These are phyloP conservation scores for Patagioenas fasciata DNA, from an alignment of 2,113 vertebrate genomes.

Conservation along the genomic window DNA sequence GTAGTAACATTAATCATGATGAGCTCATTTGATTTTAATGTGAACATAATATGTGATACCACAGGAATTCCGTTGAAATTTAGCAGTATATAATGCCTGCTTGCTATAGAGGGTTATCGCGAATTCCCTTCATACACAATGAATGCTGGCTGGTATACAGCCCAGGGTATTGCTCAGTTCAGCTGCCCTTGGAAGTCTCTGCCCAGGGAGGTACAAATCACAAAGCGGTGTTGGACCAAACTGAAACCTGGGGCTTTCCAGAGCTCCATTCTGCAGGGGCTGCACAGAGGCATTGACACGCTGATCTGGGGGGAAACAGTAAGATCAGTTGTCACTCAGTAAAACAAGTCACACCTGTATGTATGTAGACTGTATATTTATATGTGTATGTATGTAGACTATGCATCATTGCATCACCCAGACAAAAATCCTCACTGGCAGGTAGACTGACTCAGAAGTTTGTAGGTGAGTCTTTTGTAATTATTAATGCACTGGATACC, in stretches of 20 bases:
- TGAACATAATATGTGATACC: slow-evolving; percentile 52
- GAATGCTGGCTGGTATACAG: neutral
- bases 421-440: neutral
- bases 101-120: neutral
- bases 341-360: neutral
- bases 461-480: neutral
- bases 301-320: neutral
- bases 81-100: slow-evolving; percentile 24
- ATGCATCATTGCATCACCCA: neutral
- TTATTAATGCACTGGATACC: neutral
- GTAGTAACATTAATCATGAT: slow-evolving; percentile 67
- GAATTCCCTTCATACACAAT: neutral
- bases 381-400: neutral
- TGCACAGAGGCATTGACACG: fast-evolving
- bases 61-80: slow-evolving; percentile 52
- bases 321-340: neutral
- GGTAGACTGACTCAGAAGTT: neutral
- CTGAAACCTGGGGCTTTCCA: neutral
- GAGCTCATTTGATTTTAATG: slow-evolving; percentile 69
- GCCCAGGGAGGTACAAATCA: neutral
- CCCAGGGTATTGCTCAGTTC: neutral
- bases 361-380: neutral
- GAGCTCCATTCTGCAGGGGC: neutral
- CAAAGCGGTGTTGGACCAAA: neutral
- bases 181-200: neutral